Evolutionary conservation across 2,113 vertebrate species (phyloP), one percentile per base, ranked within the genome.

Genomic region (Haemorhous mexicanus): DNA sequence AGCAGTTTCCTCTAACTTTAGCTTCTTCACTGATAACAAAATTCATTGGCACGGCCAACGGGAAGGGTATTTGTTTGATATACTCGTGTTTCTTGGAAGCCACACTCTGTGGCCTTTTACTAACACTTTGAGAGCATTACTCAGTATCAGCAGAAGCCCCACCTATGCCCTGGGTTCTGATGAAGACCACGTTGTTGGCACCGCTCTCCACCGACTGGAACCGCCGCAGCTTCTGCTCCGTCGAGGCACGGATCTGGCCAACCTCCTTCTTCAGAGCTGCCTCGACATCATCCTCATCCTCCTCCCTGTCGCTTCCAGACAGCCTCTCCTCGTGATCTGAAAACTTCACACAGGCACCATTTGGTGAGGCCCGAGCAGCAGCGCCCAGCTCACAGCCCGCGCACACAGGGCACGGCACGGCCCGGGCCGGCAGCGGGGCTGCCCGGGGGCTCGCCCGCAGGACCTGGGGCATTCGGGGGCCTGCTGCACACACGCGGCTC

Each of bases 171-270:
- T 94, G 98, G 2, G 99, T 99, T 81, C 97, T 98, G 90, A 99
- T 99, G 97, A 99, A 99, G 84, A 99, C 98, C 20, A 99, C 98
- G 4, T 99, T 99, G 97, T 99, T 99, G 2, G 99, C 99, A 4
- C 99, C 99, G 1, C 99, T 99, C 62, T 99, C 98, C 94, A 99
- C 84, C 0, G 98, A 99, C 97, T 98, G 98, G 97, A 99, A 99
- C 67, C 99, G 98, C 62, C 98, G 97, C 93, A 98, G 94, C 53
- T 96, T 98, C 96, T 98, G 98, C 49, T 97, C 92, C 1, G 97
- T 98, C 0, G 98, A 98, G 7, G 98, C 89, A 4, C 97, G 97
- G 74, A 99, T 98, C 97, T 98, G 98, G 13, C 96, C 97, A 9
- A 99, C 99, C 96, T 99, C 99, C 92, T 99, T 99, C 98, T 98